Base-by-base conservation (phyloP, 2,797 vertebrate species). In the Aplochiton taeniatus region DNA sequence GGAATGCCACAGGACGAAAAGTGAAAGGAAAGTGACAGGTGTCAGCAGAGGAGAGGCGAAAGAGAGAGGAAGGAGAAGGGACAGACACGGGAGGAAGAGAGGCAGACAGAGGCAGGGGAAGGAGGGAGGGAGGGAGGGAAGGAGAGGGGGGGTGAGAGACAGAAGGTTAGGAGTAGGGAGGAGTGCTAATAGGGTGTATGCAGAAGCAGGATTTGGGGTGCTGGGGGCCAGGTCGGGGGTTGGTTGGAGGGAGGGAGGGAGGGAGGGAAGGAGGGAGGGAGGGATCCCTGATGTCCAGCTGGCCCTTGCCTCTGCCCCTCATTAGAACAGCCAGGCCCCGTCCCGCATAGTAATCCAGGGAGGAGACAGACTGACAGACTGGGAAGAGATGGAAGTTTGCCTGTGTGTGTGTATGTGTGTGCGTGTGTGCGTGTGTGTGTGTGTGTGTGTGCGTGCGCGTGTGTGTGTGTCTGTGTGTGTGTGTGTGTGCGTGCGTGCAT, bases 221-320 rank as follows among this genome's bases (percentile, higher is more conserved):
- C 42, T 12, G 20, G 60, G 70, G 58, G 73, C 67, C 55, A 69
- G 42, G 72, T 65, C 65, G 73, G 66, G 69, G 55, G 47, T 18
- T 18, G 67, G 53, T 57, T 55, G 49, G 70, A 41, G 47, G 20
- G 48, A 17, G 17, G 51, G 50, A 11, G 47, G 44, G 47, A 17
- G 52, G 55, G 16, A 45, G 58, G 57, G 65, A 70, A 65, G 70
- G 58, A 49, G 70, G 74, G 75, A 82, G 74, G 74, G 72, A 83
- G 71, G 77, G 85, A 87, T 80, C 78, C 78, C 66, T 77, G 79
- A 69, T 87, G 85, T 87, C 86, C 87, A 87, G 78, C 85, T 90
- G 88, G 75, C 82, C 85, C 82, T 61, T 72, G 78, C 68, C 76
- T 72, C 59, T 59, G 77, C 70, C 70, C 66, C 82, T 92, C 85